phyloP scores from a whole-genome alignment of 1,140 invertebrate genomes.

The Rhopalosiphum maidis region DNA sequence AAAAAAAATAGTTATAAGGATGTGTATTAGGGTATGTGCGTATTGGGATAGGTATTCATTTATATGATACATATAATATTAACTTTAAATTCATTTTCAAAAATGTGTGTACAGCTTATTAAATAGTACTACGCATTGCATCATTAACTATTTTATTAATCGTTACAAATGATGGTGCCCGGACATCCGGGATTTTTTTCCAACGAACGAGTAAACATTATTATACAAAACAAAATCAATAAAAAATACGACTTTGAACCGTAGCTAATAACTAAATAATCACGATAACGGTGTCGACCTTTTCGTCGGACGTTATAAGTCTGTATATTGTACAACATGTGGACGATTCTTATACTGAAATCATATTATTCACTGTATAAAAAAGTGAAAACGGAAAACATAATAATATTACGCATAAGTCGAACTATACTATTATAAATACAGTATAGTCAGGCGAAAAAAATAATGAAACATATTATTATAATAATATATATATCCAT shows the following conservation, averaged over 20 bases:
- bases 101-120: neutral
- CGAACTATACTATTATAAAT: neutral
- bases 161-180: neutral
- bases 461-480: neutral
- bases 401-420: neutral
- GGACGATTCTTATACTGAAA: neutral
- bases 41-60: neutral
- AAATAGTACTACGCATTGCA: neutral
- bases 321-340: neutral
- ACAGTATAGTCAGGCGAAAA: neutral
- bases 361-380: neutral
- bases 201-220: neutral
- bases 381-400: neutral
- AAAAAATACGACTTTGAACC: slow-evolving; percentile 13
- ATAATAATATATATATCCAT: neutral
- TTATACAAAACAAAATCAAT: slow-evolving; percentile 7
- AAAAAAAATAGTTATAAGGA: neutral
- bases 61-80: neutral
- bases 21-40: neutral
- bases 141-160: slow-evolving; percentile 1
- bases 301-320: neutral
- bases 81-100: neutral
- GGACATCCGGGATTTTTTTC: slow-evolving; percentile 9
- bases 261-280: neutral
- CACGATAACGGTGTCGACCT: neutral